A percentile compares a stretch with the other conserved stretches of the same genome.
phyloP scores from a whole-genome alignment of 2,113 vertebrate species.

The Elephantulus edwardii region DNA sequence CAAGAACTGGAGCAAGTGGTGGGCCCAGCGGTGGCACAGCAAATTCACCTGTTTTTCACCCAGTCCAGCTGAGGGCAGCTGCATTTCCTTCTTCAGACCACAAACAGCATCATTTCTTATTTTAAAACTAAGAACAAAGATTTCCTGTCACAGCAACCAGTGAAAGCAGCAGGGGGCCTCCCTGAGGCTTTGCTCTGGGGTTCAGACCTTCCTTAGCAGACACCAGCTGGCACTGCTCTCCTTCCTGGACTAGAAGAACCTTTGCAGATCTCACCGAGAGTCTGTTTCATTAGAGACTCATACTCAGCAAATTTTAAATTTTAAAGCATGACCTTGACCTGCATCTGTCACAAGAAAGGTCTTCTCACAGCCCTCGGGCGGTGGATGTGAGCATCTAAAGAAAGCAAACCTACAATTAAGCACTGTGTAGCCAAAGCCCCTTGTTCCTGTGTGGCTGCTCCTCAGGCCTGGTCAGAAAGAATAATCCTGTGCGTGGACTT shows the following conservation, averaged over 20 bases:
- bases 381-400: neutral
- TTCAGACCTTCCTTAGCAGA: neutral
- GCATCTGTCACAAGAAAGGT: neutral
- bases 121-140: neutral
- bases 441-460: neutral
- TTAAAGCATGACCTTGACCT: neutral
- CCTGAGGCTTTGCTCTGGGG: neutral
- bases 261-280: neutral
- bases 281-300: neutral
- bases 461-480: neutral
- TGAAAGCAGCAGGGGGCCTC: no score
- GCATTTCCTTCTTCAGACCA: neutral
- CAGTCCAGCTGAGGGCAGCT: neutral
- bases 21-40: conserved; percentile 85
- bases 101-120: neutral
- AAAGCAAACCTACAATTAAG: neutral
- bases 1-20: conserved; percentile 67
- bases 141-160: neutral
- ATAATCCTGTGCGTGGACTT: neutral
- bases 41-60: conserved; percentile 88
- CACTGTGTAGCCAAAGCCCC: neutral
- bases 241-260: neutral
- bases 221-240: neutral
- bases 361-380: neutral
- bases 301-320: no score